Conservation (phyloP, 2,797 vertebrate genomes). For the Pangasius larnaudii region DNA sequence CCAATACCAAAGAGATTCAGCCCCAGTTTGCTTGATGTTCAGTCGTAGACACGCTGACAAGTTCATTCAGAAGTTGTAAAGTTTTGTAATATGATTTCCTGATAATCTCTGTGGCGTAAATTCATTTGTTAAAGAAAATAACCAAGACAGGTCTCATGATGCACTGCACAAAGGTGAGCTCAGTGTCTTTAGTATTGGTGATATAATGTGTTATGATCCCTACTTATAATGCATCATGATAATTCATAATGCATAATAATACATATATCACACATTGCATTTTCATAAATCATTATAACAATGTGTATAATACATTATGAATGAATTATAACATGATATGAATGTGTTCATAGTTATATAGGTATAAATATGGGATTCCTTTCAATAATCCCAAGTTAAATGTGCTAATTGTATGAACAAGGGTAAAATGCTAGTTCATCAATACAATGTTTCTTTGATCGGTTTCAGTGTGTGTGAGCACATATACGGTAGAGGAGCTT, state of each 20-base stretch:
- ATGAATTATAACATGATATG: neutral
- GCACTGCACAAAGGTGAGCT: neutral
- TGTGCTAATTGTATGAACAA: neutral
- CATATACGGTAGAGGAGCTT: neutral
- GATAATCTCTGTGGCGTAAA: neutral
- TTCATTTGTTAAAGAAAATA: neutral
- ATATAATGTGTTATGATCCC: neutral
- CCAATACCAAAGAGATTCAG: neutral
- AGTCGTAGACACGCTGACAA: neutral
- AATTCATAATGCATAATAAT: neutral
- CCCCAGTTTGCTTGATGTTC: neutral
- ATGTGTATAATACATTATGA: neutral
- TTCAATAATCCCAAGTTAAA: neutral
- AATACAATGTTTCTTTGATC: neutral
- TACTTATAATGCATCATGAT: neutral
- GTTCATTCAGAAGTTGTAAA: neutral
- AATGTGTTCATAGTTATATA: neutral
- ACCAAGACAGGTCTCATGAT: neutral
- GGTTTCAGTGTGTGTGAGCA: neutral
- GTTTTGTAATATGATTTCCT: neutral
- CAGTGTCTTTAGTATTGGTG: neutral
- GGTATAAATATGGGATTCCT: neutral
- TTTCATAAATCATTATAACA: neutral
- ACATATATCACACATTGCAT: neutral
- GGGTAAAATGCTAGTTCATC: neutral